A percentile compares a stretch with the other conserved stretches of the same genome.
These are phyloP conservation scores for Lycocerus yunnanus DNA, from an alignment of 2,888 invertebrate genomes.

Conservation along the genomic window DNA sequence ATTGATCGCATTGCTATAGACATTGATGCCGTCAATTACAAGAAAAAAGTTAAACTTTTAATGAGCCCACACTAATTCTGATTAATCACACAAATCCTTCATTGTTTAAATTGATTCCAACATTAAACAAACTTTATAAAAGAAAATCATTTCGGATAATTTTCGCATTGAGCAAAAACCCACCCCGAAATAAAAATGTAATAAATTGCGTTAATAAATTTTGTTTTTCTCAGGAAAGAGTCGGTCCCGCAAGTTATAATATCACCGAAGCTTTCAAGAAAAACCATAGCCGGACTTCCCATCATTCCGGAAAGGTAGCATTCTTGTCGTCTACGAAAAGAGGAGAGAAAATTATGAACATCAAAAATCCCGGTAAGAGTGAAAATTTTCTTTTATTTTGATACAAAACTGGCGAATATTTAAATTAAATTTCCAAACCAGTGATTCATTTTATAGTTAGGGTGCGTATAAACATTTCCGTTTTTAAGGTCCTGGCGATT, in stretches of 20 bases:
- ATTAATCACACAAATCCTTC: constrained; percentile 22
- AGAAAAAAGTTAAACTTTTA: constrained; percentile 22
- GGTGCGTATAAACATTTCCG: constrained; percentile 6
- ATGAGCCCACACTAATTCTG: constrained; percentile 12
- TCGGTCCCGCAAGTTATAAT: constrained; percentile 38
- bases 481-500: constrained; percentile 36
- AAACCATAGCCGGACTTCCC: constrained; percentile 40
- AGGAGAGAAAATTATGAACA: constrained; percentile 23
- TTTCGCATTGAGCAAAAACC: constrained; percentile 2
- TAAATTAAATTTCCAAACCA: constrained; percentile 8
- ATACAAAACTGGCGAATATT: background rate
- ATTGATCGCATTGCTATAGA: constrained; percentile 17
- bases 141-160: background rate
- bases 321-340: constrained; percentile 37
- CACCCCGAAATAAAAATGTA: constrained; percentile 32
- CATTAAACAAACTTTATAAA: background rate
- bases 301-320: constrained; percentile 40
- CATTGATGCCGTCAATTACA: constrained; percentile 20
- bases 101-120: constrained; percentile 9
- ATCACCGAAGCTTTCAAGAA: constrained; percentile 38
- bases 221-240: constrained; percentile 32
- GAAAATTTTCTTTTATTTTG: background rate
- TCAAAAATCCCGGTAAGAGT: constrained; percentile 34
- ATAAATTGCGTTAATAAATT: constrained; percentile 35
- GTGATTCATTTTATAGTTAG: constrained; percentile 4